Percentiles rank a stretch among this genome's conserved stretches.
Conservation (phyloP, 2,797 vertebrate species). For the Lagodon rhomboides region DNA sequence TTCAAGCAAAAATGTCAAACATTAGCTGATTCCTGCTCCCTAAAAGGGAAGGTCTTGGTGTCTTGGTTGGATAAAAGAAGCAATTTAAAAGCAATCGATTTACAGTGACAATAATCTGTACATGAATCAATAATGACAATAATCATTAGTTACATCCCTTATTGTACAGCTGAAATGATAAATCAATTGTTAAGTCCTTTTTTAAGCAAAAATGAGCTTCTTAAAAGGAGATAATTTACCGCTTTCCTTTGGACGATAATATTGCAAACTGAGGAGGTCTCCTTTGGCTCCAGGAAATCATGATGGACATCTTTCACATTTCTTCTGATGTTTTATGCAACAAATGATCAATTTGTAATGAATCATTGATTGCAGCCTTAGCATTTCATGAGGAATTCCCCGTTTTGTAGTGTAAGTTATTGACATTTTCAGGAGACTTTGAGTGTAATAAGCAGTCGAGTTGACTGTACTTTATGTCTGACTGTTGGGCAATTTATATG, state of each 20-base stretch:
- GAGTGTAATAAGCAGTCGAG: neutral
- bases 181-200: neutral
- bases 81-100: too few relatives aligned
- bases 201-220: neutral
- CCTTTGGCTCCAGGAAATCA: neutral
- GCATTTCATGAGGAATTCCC: neutral
- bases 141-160: too few relatives aligned
- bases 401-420: neutral
- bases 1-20: neutral
- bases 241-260: neutral
- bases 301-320: neutral
- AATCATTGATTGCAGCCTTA: neutral
- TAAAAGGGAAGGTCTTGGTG: neutral
- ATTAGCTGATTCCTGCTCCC: neutral
- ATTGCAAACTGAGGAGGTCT: neutral
- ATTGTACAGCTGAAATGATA: too few relatives aligned
- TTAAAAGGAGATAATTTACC: neutral
- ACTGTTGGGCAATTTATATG: neutral
- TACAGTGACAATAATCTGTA: too few relatives aligned
- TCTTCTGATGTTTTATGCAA: conserved; percentile 10
- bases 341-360: neutral
- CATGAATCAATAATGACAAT: too few relatives aligned
- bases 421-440: neutral
- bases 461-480: neutral
- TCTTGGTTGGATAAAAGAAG: too few relatives aligned